Evolutionary conservation across 2,888 invertebrate genomes (phyloP), one percentile per base, ranked within the genome.

Genomic region (Pteria penguin): DNA sequence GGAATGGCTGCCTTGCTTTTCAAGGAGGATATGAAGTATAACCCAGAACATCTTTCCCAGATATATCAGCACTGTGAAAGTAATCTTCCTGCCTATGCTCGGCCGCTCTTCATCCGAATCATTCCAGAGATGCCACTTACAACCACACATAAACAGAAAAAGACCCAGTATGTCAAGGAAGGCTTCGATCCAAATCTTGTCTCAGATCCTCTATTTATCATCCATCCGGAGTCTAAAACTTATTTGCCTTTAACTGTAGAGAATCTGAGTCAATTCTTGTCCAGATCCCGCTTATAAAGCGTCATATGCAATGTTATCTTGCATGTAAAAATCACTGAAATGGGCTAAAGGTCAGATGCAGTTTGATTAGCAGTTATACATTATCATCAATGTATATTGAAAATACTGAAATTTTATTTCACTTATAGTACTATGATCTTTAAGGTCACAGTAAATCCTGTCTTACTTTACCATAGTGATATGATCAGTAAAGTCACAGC

Each of bases 1-100:
- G 90, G 90, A 2, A 90, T 90, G 90, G 90, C 88, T 8, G 87
- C 89, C n/a, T 70, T 90, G 4, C 83, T 85, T 22, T 66, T 89
- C 27, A 83, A 82, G 26, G 77, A 83, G 0, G 79, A 76, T 5
- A 29, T 76, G 4, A 68, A 81, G 0, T 52, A 82, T 0, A 72
- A 82, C 4, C 67, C 80, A 0, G 74, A 82, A 0, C 71, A 82
- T 5, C 68, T 88, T 2, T 54, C 67, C 5, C 80, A 83, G 3
- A 80, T 88, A 2, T 87, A 80, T 76, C 52, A 76, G 2, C 83
- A 85, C 73, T 84, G 82, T 79, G 65, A 75, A 26, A 75, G 79
- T 14, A 77, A 82, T 32, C 75, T 89, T n/a, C 86, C 88, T 3
- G 55, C 75, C 1, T 89, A 88, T 63, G 88, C 88, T 22, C 68